Percentiles rank a stretch among this genome's conserved stretches.
Conservation (phyloP, 2,888 invertebrate species). For the Invenusta paracnida region DNA sequence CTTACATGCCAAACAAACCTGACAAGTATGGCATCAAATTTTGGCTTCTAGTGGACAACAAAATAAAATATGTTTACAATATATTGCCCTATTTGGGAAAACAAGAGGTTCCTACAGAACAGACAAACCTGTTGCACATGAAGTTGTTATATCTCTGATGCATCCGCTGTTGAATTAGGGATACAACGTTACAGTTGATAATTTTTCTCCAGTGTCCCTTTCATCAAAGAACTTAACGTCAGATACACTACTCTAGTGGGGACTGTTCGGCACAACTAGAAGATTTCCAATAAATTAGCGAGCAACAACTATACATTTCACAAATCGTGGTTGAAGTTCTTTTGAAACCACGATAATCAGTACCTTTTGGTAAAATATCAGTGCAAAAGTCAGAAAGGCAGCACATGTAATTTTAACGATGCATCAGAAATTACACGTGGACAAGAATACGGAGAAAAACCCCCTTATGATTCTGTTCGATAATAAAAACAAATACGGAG, state of each 20-base stretch:
- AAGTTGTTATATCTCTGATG: slow-evolving; percentile 7
- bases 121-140: slow-evolving; percentile 19
- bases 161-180: not conserved
- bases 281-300: not conserved
- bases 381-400: no score
- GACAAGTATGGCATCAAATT: slow-evolving; percentile 32
- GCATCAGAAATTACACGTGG: no score
- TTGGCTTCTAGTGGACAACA: slow-evolving; percentile 10
- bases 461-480: no score
- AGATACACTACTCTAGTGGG: not conserved
- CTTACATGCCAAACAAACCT: slow-evolving; percentile 29
- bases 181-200: slow-evolving; percentile 22
- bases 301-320: not conserved
- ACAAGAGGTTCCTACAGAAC: not conserved
- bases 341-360: not conserved
- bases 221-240: slow-evolving; percentile 13
- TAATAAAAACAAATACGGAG: no score
- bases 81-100: slow-evolving; percentile 34
- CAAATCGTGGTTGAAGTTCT: slow-evolving; percentile 1
- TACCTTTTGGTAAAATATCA: not conserved
- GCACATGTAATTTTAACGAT: no score
- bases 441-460: no score
- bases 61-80: slow-evolving; percentile 27
- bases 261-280: slow-evolving; percentile 5
- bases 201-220: slow-evolving; percentile 20